Base-by-base conservation (phyloP, 2,888 invertebrate genomes). In the Ichneumoninae sp. region DNA sequence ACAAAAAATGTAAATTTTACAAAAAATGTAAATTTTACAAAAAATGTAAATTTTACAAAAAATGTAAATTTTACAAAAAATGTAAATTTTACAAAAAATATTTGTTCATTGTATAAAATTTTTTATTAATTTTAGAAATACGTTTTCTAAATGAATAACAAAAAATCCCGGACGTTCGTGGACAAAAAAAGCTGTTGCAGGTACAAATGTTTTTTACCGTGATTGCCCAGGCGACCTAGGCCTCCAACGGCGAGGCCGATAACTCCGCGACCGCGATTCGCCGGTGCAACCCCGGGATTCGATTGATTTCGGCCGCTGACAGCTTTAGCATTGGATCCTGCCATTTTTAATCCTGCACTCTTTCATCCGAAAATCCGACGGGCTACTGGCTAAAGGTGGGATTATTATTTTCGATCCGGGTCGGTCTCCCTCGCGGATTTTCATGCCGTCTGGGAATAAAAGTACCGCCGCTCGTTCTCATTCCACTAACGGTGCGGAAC, bases 211-310 rank as follows among this genome's bases (percentile, higher is more conserved):
- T 3, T 47, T 16, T 16, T 3, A 47, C 44, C 13, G 16, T 47
- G 44, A 4, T 47, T 75, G 75, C 83, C 76, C 68, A 83, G 81
- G 81, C 85, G 83, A 86, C 85, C 85, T 86, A 86, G 83, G 83
- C 77, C 82, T 79, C 78, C 76, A 83, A 86, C 85, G 81, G 83
- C 83, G 83, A 83, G 83, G 70, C 81, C 78, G 78, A 84, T 79
- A 82, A 80, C 82, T 78, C 72, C 62, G 65, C 40, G 60, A 54
- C 22, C 40, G 68, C 74, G 26, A 70, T 80, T 75, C 75, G 62
- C 74, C 54, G 66, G 44, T 57, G 44, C 65, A 26, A 66, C 75
- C 57, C 75, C 57, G 47, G 44, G 40, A 16, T 44, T 3, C 70
- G 52, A 75, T 71, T 66, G 19, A 65, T 75, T 36, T 52, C 70